phyloP scores from a whole-genome alignment of 2,888 invertebrate species.

The Sesamia inferens region DNA sequence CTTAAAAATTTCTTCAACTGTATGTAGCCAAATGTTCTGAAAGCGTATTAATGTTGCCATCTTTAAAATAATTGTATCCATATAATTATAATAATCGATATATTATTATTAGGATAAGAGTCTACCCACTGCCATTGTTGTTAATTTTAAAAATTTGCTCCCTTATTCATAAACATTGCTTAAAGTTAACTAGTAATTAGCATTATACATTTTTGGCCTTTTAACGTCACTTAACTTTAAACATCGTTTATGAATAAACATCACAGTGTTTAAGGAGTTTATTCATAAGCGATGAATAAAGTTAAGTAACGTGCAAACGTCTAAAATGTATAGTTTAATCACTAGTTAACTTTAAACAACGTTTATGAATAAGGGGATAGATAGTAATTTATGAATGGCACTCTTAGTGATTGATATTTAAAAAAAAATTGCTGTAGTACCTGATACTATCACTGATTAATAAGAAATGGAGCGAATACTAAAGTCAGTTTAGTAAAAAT shows the following conservation, averaged over 20 bases:
- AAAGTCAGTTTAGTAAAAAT: slow-evolving; percentile 1
- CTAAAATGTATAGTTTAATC: no score
- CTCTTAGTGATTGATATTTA: neutral
- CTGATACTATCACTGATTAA: slow-evolving; percentile 19
- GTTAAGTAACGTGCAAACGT: no score
- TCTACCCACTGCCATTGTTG: slow-evolving; percentile 63
- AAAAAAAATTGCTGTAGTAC: no score
- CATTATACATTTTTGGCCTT: no score
- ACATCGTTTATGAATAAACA: no score
- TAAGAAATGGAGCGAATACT: neutral
- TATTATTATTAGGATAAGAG: slow-evolving; percentile 52
- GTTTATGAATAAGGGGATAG: neutral
- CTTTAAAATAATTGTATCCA: slow-evolving; percentile 43
- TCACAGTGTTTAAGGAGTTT: no score
- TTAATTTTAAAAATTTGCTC: slow-evolving; percentile 44
- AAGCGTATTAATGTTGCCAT: slow-evolving; percentile 41
- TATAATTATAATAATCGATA: slow-evolving; percentile 49
- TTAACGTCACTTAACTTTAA: no score
- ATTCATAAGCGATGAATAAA: no score
- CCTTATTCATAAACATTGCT: no score
- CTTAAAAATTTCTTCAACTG: slow-evolving; percentile 21
- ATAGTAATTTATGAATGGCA: slow-evolving; percentile 37
- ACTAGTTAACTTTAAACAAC: no score
- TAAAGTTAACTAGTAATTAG: no score
- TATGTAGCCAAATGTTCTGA: slow-evolving; percentile 42